phyloP scores from a whole-genome alignment of 2,113 vertebrate genomes.

The Calonectris borealis region DNA sequence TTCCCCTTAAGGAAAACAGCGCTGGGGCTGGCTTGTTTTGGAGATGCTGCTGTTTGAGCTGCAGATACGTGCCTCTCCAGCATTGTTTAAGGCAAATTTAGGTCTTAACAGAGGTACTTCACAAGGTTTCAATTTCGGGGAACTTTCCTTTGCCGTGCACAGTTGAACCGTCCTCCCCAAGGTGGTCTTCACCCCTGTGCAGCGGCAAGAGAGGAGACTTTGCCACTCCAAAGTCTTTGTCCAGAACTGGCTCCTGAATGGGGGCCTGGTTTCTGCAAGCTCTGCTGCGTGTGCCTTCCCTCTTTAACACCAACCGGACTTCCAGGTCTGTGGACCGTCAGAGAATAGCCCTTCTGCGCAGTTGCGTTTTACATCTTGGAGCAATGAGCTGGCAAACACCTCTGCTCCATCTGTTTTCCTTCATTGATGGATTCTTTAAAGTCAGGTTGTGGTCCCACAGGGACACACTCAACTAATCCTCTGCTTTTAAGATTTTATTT shows the following conservation, averaged over 20 bases:
- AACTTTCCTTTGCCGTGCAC: accelerated
- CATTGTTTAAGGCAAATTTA: neutral
- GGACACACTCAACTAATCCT: conserved; percentile 48
- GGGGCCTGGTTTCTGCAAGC: neutral
- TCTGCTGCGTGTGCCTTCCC: neutral
- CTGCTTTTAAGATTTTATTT: conserved; percentile 63
- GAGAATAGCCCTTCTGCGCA: neutral
- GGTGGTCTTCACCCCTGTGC: neutral
- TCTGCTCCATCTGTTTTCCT: conserved; percentile 37
- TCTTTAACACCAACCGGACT: neutral
- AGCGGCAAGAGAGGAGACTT: neutral
- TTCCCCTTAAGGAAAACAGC: neutral
- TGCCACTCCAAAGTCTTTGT: neutral
- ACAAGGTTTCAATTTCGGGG: accelerated
- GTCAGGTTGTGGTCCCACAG: conserved; percentile 35
- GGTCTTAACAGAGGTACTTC: neutral
- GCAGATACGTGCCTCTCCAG: neutral
- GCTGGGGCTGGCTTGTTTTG: neutral
- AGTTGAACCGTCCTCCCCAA: neutral
- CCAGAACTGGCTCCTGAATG: neutral
- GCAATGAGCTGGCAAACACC: neutral
- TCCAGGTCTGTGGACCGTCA: neutral
- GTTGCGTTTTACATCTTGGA: neutral
- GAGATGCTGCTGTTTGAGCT: neutral
- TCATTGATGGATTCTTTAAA: conserved; percentile 45